Conservation (phyloP, 2,113 vertebrate species). For the Alosa alosa region DNA sequence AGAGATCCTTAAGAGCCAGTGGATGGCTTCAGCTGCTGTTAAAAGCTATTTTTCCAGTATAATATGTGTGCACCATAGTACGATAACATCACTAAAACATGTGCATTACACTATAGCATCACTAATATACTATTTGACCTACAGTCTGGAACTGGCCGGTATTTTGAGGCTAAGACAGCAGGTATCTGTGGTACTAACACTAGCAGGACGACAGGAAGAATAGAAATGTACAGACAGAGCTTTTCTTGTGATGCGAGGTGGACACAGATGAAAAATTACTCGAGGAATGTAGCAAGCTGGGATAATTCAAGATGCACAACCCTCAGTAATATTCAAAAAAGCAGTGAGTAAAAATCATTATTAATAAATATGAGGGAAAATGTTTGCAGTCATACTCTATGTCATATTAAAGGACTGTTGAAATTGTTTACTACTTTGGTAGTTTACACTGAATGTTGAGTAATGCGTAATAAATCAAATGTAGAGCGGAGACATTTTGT, state of each 20-base stretch:
- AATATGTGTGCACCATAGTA: too few species aligned
- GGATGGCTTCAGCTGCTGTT: too few species aligned
- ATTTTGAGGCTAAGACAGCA: not conserved
- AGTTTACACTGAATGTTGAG: not conserved
- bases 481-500: too few species aligned
- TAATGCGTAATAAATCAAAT: not conserved
- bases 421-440: not conserved
- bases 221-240: not conserved
- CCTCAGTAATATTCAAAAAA: not conserved
- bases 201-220: not conserved
- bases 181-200: not conserved
- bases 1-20: too few species aligned
- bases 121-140: not conserved
- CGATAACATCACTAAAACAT: too few species aligned
- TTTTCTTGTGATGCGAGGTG: not conserved
- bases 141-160: not conserved
- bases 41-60: too few species aligned
- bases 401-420: not conserved
- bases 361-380: not conserved
- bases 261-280: not conserved
- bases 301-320: slow-evolving; percentile 1
- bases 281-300: not conserved
- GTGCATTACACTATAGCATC: not conserved
- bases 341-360: not conserved
- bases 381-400: not conserved